These are phyloP conservation scores for Crotalus horridus DNA, from an alignment of 2,113 vertebrate genomes.

Conservation along the genomic window DNA sequence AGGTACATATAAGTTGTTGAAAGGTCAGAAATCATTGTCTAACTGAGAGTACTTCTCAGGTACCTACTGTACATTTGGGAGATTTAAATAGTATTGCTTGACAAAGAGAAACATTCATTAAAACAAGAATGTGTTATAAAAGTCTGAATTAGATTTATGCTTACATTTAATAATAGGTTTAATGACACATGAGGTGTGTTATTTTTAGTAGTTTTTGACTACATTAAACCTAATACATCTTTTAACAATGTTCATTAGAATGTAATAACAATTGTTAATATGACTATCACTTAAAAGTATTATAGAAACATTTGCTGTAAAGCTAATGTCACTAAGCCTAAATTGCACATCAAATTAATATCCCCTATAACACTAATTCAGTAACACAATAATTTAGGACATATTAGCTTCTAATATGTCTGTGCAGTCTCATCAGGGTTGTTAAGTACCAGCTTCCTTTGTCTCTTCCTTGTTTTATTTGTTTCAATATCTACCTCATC, in stretches of 20 bases:
- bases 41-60: conserved; percentile 50
- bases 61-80: conserved; percentile 25
- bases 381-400: conserved; percentile 14
- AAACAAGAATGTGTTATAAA: conserved; percentile 28
- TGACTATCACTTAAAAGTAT: background rate
- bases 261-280: conserved; percentile 14
- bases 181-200: conserved; percentile 3
- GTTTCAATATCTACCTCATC: background rate
- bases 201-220: conserved; percentile 9
- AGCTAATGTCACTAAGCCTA: conserved; percentile 11
- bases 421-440: background rate
- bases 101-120: conserved; percentile 37
- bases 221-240: conserved; percentile 14
- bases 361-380: conserved; percentile 1
- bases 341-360: conserved; percentile 21
- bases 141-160: conserved; percentile 32
- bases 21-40: conserved; percentile 41
- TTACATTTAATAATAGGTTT: conserved; percentile 21
- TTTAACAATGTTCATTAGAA: conserved; percentile 18
- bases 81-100: conserved; percentile 19
- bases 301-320: conserved; percentile 1
- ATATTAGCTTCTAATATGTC: background rate
- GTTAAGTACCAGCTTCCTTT: background rate
- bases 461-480: background rate
- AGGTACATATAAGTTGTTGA: conserved; percentile 38